Base-by-base conservation (phyloP, 2,888 invertebrate species). In the Agrochola litura region DNA sequence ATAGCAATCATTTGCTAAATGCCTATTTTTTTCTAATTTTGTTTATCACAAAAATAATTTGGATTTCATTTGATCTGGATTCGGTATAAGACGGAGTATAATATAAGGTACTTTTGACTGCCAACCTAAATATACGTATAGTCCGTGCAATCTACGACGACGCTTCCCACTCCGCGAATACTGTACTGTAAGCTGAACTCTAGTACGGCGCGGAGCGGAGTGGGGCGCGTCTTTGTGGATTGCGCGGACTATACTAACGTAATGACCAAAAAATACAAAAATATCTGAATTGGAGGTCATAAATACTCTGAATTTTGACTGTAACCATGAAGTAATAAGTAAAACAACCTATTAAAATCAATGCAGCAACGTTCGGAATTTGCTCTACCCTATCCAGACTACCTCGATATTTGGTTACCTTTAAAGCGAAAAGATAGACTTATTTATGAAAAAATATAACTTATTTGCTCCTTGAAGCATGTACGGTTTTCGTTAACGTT, bases 381-480 rank as follows among this genome's bases (percentile, higher is more conserved):
- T 30, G n/a, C 4, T 22, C 16, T 30, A 25, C 14, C 19, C 25
- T 58, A 8, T 12, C 0, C n/a, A n/a, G 30, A 19, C 9, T 60
- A 60, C 30, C 1, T 16, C 30, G 5, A 30, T 60, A 58, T 25
- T 37, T 12, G 2, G 30, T 16, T 14, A 30, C 2, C 16, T 56
- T 67, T 22, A 56, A 65, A 70, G 73, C 43, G 66, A 56, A 85
- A 64, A 64, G 25, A 37, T 41, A 49, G 49, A 85, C 41, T 65
- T n/a, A 37, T 37, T 37, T 10, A n/a, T 60, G 19, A 37, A 37
- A 3, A 14, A 22, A 52, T 22, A 14, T 25, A 25, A 22, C 9
- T 64, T 56, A 58, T 30, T 65, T 22, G 12, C 30, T 69, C 16
- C 12, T 58, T 8, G 30, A 69, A 49, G 41, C 19, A 19, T 46